A percentile compares a stretch with the other conserved stretches of the same genome.
These are phyloP conservation scores for Heliconius aoede DNA, from an alignment of 2,888 invertebrate species.

Conservation along the genomic window DNA sequence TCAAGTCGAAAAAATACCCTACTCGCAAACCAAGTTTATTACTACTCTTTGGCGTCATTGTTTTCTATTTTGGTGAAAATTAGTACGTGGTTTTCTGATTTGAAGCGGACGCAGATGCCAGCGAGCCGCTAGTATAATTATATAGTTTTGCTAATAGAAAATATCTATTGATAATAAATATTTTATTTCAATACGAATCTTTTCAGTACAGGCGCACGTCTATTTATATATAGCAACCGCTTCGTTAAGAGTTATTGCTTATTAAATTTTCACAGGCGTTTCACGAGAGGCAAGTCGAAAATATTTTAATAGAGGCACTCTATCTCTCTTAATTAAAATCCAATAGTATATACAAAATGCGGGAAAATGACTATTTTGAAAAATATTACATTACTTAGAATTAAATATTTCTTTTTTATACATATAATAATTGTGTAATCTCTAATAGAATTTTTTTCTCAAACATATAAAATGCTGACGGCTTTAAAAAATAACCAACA, in stretches of 20 bases:
- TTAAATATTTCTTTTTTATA: background rate
- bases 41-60: too few relatives aligned
- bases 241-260: slow-evolving; percentile 25
- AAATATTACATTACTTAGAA: background rate
- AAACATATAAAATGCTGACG: too few relatives aligned
- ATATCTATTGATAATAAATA: background rate
- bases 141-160: background rate
- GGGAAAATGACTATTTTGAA: background rate
- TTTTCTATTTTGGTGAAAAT: too few relatives aligned
- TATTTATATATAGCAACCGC: slow-evolving; percentile 21
- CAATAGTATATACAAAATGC: background rate
- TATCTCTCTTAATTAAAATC: background rate
- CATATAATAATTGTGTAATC: background rate
- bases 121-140: too few relatives aligned
- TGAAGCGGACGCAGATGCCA: too few relatives aligned
- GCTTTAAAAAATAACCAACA: too few relatives aligned
- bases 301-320: slow-evolving; percentile 2
- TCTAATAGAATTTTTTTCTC: too few relatives aligned
- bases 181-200: background rate
- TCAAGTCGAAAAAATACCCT: too few relatives aligned
- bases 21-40: too few relatives aligned
- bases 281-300: background rate
- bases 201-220: slow-evolving; percentile 9
- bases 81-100: too few relatives aligned
- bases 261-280: slow-evolving; percentile 33